Base-by-base conservation (phyloP, 2,113 vertebrate species). In the Mastomys coucha region DNA sequence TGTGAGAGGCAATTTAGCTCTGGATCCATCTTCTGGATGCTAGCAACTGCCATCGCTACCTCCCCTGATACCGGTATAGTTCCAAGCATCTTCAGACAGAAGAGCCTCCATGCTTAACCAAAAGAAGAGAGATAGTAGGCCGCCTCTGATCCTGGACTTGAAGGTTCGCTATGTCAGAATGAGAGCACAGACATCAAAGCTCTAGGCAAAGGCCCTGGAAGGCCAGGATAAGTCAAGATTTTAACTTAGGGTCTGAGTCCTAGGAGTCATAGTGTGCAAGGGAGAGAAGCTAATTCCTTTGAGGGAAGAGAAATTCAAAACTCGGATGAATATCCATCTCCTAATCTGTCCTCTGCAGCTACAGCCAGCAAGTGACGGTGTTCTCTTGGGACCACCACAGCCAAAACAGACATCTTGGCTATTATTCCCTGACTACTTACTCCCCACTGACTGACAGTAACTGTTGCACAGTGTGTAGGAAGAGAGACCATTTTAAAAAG, bases 1-100 rank as follows among this genome's bases (percentile, higher is more conserved):
- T 92, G 80, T 45, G 73, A 94, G 28, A 86, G 33, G 85, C 92
- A 91, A 80, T 92, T 92, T 84, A 86, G 82, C 93, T 96, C 91
- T 82, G 63, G 88, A 97, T 92, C 81, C 86, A 92, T 86, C 94
- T 78, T 95, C 92, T 28, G 31, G 77, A 91, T 96, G 77, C 73
- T 94, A 89, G 86, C 72, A 82, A 85, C 19, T 76, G 49, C 63
- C 76, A 42, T 94, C 88, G 84, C 20, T 49, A n/a, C 36, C 33
- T 8, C 7, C 75, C 65, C 51, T 1, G 39, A 91, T 28, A 70
- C 9, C 69, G 60, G 88, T 77, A 72, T 4, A 42, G 85, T 70
- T 95, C 73, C 72, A 91, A 95, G 60, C 26, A 67, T 14, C 5
- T 84, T 88, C 86, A 91, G 53, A 92, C 19, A 53, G 53, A 94